Percentiles rank a stretch among this genome's conserved stretches.
Conservation (phyloP, 2,113 vertebrate species). For the Bufo gargarizans region DNA sequence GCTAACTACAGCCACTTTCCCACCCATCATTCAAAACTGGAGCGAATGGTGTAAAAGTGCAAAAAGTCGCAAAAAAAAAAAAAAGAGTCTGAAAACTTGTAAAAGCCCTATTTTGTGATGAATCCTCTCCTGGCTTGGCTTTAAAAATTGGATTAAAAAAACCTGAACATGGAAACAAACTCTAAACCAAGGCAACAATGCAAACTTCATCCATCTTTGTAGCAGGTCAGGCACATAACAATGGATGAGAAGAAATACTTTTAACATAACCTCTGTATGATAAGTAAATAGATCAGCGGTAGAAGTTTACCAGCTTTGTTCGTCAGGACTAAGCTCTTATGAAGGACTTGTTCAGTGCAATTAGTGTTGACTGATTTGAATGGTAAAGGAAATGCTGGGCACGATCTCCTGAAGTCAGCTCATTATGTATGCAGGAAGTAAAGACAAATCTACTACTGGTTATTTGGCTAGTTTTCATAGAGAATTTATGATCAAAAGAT, state of each 20-base stretch:
- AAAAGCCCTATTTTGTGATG: too few relatives aligned
- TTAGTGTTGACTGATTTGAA: slow-evolving; percentile 24
- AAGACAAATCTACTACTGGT: slow-evolving; percentile 20
- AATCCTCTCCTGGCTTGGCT: too few relatives aligned
- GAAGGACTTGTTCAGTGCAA: not conserved
- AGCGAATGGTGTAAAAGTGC: too few relatives aligned
- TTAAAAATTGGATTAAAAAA: too few relatives aligned
- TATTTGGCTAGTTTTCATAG: slow-evolving; percentile 48
- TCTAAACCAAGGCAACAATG: not conserved
- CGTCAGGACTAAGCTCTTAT: not conserved
- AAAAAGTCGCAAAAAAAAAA: too few relatives aligned
- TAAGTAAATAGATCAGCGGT: not conserved
- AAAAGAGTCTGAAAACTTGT: too few relatives aligned
- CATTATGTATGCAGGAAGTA: slow-evolving; percentile 43
- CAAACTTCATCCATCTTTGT: not conserved
- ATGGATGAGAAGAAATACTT: not conserved
- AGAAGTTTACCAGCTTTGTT: not conserved
- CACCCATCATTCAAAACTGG: too few relatives aligned
- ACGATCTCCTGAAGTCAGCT: not conserved
- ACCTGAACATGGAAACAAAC: not conserved
- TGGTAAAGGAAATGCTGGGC: slow-evolving; percentile 24
- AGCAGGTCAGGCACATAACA: not conserved
- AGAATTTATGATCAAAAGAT: slow-evolving; percentile 48
- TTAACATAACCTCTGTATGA: not conserved
- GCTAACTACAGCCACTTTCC: too few relatives aligned